Base-by-base conservation (phyloP, 2,113 vertebrate genomes). In the Catagonus wagneri region DNA sequence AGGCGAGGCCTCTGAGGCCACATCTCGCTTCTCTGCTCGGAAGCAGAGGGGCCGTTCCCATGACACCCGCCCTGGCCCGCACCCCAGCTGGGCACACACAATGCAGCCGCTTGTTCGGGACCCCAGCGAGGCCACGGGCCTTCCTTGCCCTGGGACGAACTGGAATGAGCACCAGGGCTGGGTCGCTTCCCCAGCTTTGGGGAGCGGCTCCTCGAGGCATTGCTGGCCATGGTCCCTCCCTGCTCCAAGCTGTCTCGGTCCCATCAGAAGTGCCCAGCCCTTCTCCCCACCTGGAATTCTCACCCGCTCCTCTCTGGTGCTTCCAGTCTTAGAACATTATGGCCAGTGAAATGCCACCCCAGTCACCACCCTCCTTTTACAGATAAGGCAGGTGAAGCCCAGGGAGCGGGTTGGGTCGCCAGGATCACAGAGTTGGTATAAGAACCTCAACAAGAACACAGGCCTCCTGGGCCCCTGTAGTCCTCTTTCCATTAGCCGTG, bases 11-110 rank as follows among this genome's bases (percentile, higher is more conserved):
- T 63, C 79, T 3, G 44, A 76, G 89, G 86, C 94, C 97, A 69
- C 36, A 29, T 61, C 50, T 4, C 56, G 50, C 93, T 75, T 84
- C 89, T 66, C 71, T 39, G 90, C 85, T 93, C 97, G 52, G 93
- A 69, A 79, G 34, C 79, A 54, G 50, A 97, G 92, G 68, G 89
- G 69, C 71, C 14, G n/a, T 98, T 97, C 96, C 86, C 96, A 97
- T 86, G 97, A 94, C 96, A 95, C 65, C 9, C 9, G 12, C 60
- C 89, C 91, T 95, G 93, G 89, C 96, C 95, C 0, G 2, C 69
- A 89, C 96, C 93, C 94, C 74, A 39, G 86, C 86, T 32, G 89
- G 79, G 60, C 79, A 75, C 54, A 76, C 92, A 98, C 96, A 98
- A 96, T 94, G 25, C 79, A 36, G 74, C 44, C 50, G 8, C 89